Evolutionary conservation across 2,888 invertebrate species (phyloP).

Genomic region (Pristionchus maxplancki): DNA sequence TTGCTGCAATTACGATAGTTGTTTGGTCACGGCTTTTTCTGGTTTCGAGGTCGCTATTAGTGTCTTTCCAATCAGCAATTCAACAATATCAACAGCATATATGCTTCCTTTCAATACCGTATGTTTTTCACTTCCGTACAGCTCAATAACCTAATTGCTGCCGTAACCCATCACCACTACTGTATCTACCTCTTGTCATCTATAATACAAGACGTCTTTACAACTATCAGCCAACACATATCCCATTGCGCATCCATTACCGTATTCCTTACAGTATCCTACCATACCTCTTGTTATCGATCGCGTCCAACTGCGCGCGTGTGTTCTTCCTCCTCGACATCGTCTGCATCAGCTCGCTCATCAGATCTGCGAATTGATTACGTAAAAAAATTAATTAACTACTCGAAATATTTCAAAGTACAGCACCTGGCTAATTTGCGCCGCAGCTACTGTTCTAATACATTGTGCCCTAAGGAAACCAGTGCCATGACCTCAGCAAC

Average conservation of each 20-base stretch:
- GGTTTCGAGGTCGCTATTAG: too few relatives aligned
- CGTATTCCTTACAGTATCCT: too few relatives aligned
- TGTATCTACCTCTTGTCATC: background rate
- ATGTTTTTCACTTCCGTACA: too few relatives aligned
- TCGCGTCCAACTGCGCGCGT: conserved; percentile 26
- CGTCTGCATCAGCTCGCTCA: conserved; percentile 46
- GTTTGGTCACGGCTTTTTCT: too few relatives aligned
- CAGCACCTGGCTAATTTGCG: background rate
- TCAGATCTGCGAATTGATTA: conserved; percentile 27
- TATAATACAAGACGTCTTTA: background rate
- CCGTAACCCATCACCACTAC: too few relatives aligned
- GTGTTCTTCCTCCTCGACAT: conserved; percentile 51
- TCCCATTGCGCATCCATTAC: background rate
- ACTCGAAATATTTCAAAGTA: background rate
- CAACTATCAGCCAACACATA: background rate
- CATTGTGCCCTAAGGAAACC: too few relatives aligned
- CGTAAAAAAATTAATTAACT: background rate
- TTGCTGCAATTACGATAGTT: too few relatives aligned
- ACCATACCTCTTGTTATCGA: conserved; percentile 47
- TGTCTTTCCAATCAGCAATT: too few relatives aligned
- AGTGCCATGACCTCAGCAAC: too few relatives aligned
- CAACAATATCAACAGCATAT: too few relatives aligned
- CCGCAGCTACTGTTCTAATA: background rate
- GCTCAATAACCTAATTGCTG: too few relatives aligned
- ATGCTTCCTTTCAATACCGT: too few relatives aligned